Evolutionary conservation across 2,888 invertebrate species (phyloP).

Genomic region (Mongoloraphidia duomilia): DNA sequence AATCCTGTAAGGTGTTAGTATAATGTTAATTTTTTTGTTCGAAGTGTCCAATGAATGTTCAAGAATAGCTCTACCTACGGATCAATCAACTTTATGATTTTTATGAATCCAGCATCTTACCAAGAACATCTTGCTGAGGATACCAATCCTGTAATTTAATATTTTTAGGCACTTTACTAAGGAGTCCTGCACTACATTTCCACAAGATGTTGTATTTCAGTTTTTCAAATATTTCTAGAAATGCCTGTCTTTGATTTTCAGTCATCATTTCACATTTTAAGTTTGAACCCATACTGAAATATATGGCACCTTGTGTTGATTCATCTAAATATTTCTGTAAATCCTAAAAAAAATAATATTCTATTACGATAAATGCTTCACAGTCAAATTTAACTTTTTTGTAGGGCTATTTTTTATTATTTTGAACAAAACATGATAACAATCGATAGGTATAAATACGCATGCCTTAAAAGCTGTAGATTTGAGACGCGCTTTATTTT

Average conservation of each 20-base stretch:
- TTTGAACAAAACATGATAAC: no score
- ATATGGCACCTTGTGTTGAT: slow-evolving; percentile 22
- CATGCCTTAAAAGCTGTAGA: no score
- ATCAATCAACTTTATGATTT: no score
- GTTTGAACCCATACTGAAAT: slow-evolving; percentile 25
- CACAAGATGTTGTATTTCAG: slow-evolving; percentile 25
- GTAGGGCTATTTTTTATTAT: no score
- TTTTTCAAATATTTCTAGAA: slow-evolving; percentile 22
- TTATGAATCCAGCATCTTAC: slow-evolving; percentile 12
- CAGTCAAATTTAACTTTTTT: no score
- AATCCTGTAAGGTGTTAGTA: no score
- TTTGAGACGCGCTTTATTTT: no score
- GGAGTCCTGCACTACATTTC: slow-evolving; percentile 23
- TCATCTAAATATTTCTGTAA: slow-evolving; percentile 21
- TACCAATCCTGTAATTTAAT: slow-evolving; percentile 22
- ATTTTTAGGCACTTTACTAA: slow-evolving; percentile 20
- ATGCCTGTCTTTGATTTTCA: slow-evolving; percentile 14
- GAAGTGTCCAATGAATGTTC: no score
- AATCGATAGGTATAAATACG: no score
- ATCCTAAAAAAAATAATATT: slow-evolving; percentile 9
- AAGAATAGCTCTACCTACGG: no score
- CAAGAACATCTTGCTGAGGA: slow-evolving; percentile 24
- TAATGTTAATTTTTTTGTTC: no score
- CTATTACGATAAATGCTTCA: no score
- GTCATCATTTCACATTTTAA: slow-evolving; percentile 20